These are phyloP conservation scores for Drosophila suzukii DNA, from an alignment of 1,140 invertebrate genomes.

Conservation along the genomic window DNA sequence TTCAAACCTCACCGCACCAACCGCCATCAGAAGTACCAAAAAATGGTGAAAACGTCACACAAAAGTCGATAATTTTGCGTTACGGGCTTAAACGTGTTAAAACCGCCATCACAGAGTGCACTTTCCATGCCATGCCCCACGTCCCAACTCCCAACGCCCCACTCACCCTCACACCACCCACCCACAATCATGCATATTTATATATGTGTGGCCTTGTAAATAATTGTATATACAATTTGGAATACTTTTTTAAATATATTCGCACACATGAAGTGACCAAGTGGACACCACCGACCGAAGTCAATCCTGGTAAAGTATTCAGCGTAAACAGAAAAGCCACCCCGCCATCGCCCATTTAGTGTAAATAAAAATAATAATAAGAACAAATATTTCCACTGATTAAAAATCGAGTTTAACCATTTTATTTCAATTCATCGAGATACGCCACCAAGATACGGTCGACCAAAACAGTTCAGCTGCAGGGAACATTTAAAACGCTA, in stretches of 20 bases:
- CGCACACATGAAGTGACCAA: slow-evolving; percentile 62
- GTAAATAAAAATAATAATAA: slow-evolving; percentile 61
- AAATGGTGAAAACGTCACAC: slow-evolving; percentile 67
- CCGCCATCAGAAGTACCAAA: slow-evolving; percentile 57
- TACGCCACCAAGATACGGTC: slow-evolving; percentile 13
- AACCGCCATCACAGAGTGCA: slow-evolving; percentile 68
- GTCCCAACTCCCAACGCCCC: slow-evolving; percentile 2
- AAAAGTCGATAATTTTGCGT: slow-evolving; percentile 80
- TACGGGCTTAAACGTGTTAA: slow-evolving; percentile 73
- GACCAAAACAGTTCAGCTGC: slow-evolving; percentile 2
- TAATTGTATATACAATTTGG: slow-evolving; percentile 64
- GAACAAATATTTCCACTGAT: slow-evolving; percentile 49
- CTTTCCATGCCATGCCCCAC: slow-evolving; percentile 24
- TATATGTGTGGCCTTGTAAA: slow-evolving; percentile 41
- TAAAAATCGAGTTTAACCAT: slow-evolving; percentile 57
- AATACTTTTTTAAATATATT: slow-evolving; percentile 46
- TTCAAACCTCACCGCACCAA: slow-evolving; percentile 60
- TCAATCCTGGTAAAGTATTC: slow-evolving; percentile 70
- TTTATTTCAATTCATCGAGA: slow-evolving; percentile 54
- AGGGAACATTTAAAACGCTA: slow-evolving; percentile 12
- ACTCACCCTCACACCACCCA: not conserved
- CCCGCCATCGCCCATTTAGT: not conserved
- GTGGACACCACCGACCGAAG: slow-evolving; percentile 47
- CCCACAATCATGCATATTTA: slow-evolving; percentile 43
- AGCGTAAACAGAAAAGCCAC: slow-evolving; percentile 23